Conservation (phyloP, 2,888 invertebrate species). For the Tenthredo scrophulariae region DNA sequence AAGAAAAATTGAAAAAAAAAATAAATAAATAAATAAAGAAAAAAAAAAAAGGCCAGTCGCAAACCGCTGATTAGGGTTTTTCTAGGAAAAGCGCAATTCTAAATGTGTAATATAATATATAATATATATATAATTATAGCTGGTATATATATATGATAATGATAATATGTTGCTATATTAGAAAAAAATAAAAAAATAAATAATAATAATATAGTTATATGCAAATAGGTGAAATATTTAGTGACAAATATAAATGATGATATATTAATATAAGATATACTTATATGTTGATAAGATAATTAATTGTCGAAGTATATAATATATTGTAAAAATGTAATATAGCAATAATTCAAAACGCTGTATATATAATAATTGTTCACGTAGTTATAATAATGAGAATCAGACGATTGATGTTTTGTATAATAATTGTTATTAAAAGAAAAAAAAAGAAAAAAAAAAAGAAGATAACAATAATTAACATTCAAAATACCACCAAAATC, state of each 20-base stretch:
- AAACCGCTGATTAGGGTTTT: constrained; percentile 24
- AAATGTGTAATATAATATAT: constrained; percentile 50
- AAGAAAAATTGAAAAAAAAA: not conserved
- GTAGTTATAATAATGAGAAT: not conserved
- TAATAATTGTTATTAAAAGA: constrained; percentile 38
- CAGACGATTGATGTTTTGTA: constrained; percentile 46
- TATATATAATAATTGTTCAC: constrained; percentile 2
- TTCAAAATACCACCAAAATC: not conserved
- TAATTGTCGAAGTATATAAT: constrained; percentile 52
- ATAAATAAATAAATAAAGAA: not conserved
- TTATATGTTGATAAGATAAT: too few relatives aligned
- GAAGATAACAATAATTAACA: constrained; percentile 24
- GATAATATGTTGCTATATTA: constrained; percentile 2
- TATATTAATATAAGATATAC: constrained; percentile 27
- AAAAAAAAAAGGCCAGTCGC: constrained; percentile 17
- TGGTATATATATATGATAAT: constrained; percentile 17
- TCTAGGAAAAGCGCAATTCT: constrained; percentile 49
- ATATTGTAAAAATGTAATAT: constrained; percentile 67
- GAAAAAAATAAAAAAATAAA: not conserved
- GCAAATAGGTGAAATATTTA: not conserved
- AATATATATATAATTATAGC: not conserved
- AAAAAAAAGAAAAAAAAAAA: too few relatives aligned
- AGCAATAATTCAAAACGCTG: constrained; percentile 67
- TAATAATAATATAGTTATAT: not conserved
- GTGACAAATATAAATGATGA: not conserved